Conservation (phyloP, 1,140 invertebrate genomes). For the Drosophila truncata region DNA sequence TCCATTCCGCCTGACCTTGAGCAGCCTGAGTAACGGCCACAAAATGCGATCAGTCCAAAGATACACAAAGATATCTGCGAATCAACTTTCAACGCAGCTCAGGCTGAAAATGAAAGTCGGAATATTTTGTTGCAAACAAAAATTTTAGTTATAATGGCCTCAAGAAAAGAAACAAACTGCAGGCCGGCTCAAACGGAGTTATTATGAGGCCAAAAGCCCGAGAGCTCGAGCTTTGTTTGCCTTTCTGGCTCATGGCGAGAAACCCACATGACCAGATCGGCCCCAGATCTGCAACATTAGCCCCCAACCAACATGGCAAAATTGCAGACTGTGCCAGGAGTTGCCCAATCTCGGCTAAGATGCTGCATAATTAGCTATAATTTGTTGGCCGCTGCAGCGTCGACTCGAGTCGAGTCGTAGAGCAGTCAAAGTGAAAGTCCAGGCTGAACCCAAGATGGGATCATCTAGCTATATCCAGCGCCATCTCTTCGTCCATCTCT, state of each 20-base stretch:
- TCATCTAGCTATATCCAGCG: conserved; percentile 22
- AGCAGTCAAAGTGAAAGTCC: conserved; percentile 66
- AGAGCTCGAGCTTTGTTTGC: conserved; percentile 33
- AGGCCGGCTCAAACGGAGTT: conserved; percentile 43
- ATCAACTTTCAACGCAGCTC: conserved; percentile 70
- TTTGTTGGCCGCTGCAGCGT: conserved; percentile 61
- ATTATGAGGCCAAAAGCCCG: conserved; percentile 34
- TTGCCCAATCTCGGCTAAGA: conserved; percentile 78
- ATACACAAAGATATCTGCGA: conserved; percentile 41
- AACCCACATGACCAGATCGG: conserved; percentile 66
- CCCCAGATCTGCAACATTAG: conserved; percentile 47
- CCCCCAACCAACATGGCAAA: conserved; percentile 62
- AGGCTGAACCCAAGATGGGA: conserved; percentile 43
- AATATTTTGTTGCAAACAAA: conserved; percentile 47
- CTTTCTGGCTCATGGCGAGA: conserved; percentile 52
- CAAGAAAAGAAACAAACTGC: conserved; percentile 36
- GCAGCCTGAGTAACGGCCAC: conserved; percentile 5
- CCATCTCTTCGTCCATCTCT: conserved; percentile 1
- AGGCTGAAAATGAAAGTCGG: conserved; percentile 56
- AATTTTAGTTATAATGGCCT: conserved; percentile 54
- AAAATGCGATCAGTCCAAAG: conserved; percentile 36
- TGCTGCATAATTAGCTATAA: conserved; percentile 82
- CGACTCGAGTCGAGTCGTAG: conserved; percentile 7
- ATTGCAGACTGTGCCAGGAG: conserved; percentile 69
- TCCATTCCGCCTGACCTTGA: conserved; percentile 60